These are phyloP conservation scores for Montipora capitata DNA, from an alignment of 92 coral and sea anemone species.

Conservation along the genomic window DNA sequence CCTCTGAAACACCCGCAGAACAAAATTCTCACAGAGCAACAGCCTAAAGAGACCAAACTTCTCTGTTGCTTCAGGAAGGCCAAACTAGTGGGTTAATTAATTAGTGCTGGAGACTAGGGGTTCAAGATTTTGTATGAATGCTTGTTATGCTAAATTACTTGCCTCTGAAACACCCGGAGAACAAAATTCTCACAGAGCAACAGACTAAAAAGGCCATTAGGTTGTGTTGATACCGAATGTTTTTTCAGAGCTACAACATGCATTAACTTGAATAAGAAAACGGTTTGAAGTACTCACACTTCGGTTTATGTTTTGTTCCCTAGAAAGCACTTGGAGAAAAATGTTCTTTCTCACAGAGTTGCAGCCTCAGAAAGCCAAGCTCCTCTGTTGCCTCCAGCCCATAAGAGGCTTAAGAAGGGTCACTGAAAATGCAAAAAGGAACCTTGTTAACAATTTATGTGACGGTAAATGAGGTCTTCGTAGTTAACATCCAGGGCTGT, in stretches of 20 bases:
- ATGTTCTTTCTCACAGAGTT: slow-evolving; percentile 18
- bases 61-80: too few species aligned
- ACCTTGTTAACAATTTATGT: slow-evolving; percentile 11
- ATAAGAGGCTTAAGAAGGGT: slow-evolving; percentile 16
- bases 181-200: too few species aligned
- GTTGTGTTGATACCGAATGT: too few species aligned
- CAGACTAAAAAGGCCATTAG: too few species aligned
- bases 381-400: slow-evolving; percentile 34
- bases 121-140: too few species aligned
- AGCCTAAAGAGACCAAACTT: neutral
- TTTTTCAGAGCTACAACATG: too few species aligned
- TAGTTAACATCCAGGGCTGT: slow-evolving; percentile 12
- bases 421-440: slow-evolving; percentile 17
- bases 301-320: neutral
- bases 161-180: too few species aligned
- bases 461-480: slow-evolving; percentile 5
- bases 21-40: neutral
- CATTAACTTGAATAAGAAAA: too few species aligned
- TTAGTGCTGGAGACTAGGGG: too few species aligned
- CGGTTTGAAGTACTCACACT: neutral
- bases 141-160: too few species aligned
- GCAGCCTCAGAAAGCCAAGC: slow-evolving; percentile 12
- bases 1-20: too few species aligned
- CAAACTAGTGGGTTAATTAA: too few species aligned
- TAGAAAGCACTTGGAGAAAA: slow-evolving; percentile 21